Evolutionary conservation across 2,888 invertebrate species (phyloP).

Genomic region (Urechis unicinctus): DNA sequence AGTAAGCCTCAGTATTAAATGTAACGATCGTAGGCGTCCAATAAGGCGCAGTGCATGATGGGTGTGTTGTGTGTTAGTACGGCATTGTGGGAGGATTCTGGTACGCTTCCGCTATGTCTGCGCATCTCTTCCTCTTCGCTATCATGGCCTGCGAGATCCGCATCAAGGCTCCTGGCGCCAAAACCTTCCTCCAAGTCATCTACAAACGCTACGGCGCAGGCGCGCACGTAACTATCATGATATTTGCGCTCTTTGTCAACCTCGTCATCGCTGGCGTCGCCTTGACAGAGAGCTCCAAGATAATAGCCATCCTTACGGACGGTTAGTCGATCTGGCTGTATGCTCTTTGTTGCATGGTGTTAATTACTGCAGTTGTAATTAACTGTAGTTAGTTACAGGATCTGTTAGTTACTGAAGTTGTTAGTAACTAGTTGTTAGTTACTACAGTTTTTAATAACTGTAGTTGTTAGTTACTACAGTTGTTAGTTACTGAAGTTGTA

Average conservation of each 20-base stretch:
- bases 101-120: conserved; percentile 15
- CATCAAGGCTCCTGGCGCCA: conserved; percentile 25
- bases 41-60: too few species aligned
- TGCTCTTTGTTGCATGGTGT: background rate
- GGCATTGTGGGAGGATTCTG: conserved; percentile 24
- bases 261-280: conserved; percentile 20
- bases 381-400: too few species aligned
- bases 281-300: conserved; percentile 15
- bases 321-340: conserved; percentile 2
- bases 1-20: too few species aligned
- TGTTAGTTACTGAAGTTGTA: too few species aligned
- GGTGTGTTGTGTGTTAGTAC: conserved; percentile 9
- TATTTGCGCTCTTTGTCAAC: conserved; percentile 21
- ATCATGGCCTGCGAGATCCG: conserved; percentile 23
- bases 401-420: too few species aligned
- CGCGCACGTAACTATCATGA: conserved; percentile 21
- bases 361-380: too few species aligned
- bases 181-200: conserved; percentile 26
- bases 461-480: too few species aligned
- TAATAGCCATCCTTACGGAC: conserved; percentile 15
- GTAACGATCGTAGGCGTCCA: too few species aligned
- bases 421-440: too few species aligned
- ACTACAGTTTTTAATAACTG: too few species aligned
- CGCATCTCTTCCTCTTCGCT: conserved; percentile 21
- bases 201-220: conserved; percentile 15